phyloP scores from a whole-genome alignment of 2,888 invertebrate genomes.

The Macrophya alboannulata region DNA sequence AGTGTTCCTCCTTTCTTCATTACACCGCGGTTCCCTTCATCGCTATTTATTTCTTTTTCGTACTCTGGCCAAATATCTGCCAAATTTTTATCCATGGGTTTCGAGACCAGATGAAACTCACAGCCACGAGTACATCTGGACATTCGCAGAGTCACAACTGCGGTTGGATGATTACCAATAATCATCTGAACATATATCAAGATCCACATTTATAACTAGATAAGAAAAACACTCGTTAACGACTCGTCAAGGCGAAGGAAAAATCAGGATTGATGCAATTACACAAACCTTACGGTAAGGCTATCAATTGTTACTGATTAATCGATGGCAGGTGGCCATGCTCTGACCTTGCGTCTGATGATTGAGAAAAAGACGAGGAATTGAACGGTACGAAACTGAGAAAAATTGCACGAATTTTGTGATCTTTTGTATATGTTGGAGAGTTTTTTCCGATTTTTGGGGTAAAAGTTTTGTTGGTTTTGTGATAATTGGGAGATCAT shows the following conservation, averaged over 20 bases:
- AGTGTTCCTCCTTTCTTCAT: constrained; percentile 29
- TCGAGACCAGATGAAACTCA: background rate
- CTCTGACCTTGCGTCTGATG: background rate
- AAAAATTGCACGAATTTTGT: background rate
- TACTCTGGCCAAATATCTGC: constrained; percentile 23
- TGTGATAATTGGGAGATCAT: background rate
- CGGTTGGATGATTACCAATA: background rate
- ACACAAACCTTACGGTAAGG: background rate
- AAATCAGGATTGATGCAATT: background rate
- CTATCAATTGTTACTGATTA: background rate
- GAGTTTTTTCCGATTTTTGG: background rate
- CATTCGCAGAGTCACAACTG: background rate
- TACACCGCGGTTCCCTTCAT: constrained; percentile 5
- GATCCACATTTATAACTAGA: background rate
- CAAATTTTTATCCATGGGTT: background rate
- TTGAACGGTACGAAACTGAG: background rate
- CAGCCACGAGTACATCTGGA: background rate
- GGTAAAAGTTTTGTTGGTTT: background rate
- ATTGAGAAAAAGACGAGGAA: background rate
- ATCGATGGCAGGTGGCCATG: background rate
- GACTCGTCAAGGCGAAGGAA: background rate
- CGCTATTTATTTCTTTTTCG: background rate
- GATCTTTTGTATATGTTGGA: background rate
- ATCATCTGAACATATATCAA: background rate
- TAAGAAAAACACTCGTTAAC: background rate